Evolutionary conservation across 2,113 vertebrate species (phyloP).

Genomic region (Reinhardtius hippoglossoides): DNA sequence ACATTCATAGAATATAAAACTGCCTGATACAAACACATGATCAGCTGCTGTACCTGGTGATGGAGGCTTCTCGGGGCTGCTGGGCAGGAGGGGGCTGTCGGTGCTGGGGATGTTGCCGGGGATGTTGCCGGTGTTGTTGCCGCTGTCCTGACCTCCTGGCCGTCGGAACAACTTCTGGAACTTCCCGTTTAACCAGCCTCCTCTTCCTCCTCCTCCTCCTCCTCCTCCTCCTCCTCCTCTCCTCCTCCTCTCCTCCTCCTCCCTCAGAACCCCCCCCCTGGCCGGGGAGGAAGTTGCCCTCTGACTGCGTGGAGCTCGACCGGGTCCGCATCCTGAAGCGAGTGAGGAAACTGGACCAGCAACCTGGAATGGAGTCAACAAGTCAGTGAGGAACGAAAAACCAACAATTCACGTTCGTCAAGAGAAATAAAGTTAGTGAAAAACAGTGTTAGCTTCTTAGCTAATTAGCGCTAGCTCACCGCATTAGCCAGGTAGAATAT

Average conservation of each 20-base stretch:
- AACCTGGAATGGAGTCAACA: neutral
- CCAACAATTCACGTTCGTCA: neutral
- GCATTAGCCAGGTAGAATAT: neutral
- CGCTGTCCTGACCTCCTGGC: rapidly evolving
- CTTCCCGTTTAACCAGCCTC: neutral
- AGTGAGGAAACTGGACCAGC: neutral
- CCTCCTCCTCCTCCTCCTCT: neutral
- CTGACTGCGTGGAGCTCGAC: neutral
- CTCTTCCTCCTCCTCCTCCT: neutral
- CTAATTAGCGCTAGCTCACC: neutral
- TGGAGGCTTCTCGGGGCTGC: rapidly evolving
- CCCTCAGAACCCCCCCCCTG: neutral
- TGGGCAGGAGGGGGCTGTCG: neutral
- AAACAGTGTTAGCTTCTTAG: neutral
- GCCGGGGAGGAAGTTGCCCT: neutral
- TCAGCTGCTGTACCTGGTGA: no score
- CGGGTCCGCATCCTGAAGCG: neutral
- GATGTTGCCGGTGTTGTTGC: no score
- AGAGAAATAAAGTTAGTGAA: neutral
- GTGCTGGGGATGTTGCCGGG: rapidly evolving
- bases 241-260: neutral
- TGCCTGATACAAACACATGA: no score
- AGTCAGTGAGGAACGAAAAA: neutral
- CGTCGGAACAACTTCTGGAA: neutral
- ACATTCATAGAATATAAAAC: no score